Evolutionary conservation across 2,113 vertebrate species (phyloP), one percentile per base, ranked within the genome.

Genomic region (Charina bottae): DNA sequence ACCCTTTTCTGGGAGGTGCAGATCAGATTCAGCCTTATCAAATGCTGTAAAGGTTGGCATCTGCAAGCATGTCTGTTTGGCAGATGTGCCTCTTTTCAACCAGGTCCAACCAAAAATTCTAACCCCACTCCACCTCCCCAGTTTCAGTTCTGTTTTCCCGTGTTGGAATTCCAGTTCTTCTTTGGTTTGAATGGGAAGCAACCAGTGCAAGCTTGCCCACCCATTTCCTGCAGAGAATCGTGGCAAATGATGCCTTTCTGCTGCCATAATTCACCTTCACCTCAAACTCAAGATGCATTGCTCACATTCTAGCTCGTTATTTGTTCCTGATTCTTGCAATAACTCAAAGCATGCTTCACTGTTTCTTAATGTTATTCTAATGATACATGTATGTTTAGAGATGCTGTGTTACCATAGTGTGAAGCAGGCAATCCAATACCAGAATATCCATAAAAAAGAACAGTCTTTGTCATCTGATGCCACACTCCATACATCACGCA

Each of bases 181-280:
- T 11, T 0, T 33, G 0, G 11, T 42, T 87, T 88, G 46, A 89
- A 86, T 0, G n/a, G 24, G 3, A 92, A 4, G 37, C 55, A 46
- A 59, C 26, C 49, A 4, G 19, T 49, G 55, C 53, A 59, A 0
- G 49, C 89, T 28, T 0, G 6, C 21, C 89, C 59, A 24, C 9
- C 58, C 60, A 19, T 89, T 93, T 89, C 13, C 5, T 92, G 64
- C 68, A n/a, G n/a, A 9, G 0, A 24, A 53, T 1, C 8, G 84
- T 42, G 64, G 83, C 46, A 88, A 21, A 91, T 88, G 26, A 83
- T 0, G 2, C 24, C 56, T 95, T 88, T 56, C 89, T 33, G 58
- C 64, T 86, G 84, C 64, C 13, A 0, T 90, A 64, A 88, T 60
- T 88, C 90, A 85, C 68, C 68, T 37, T 42, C 91, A 89, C 28